Percentiles rank a stretch among this genome's conserved stretches.
Conservation (phyloP, 2,113 vertebrate species). For the Cinclus cinclus region DNA sequence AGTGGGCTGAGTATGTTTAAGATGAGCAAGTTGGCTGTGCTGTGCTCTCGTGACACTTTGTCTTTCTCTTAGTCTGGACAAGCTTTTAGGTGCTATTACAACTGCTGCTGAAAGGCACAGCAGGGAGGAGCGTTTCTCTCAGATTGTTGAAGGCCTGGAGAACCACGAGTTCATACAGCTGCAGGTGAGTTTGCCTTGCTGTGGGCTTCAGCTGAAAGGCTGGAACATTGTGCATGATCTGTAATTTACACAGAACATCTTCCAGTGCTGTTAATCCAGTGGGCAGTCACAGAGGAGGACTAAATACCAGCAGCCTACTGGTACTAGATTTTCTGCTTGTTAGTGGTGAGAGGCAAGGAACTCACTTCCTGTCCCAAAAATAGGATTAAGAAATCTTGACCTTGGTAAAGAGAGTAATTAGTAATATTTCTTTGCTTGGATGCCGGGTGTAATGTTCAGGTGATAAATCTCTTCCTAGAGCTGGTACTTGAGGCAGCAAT, state of each 20-base stretch:
- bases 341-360: not conserved
- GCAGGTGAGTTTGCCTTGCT: constrained; percentile 77
- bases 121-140: constrained; percentile 90
- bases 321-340: not conserved
- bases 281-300: not conserved
- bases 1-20: not conserved
- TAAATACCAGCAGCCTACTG: not conserved
- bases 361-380: not conserved
- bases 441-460: not conserved
- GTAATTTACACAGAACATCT: not conserved
- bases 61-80: constrained; percentile 85
- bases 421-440: not conserved
- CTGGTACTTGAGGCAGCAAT: not conserved
- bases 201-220: not conserved
- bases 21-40: not conserved
- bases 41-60: not conserved
- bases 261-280: not conserved
- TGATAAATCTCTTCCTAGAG: not conserved
- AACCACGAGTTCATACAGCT: constrained; percentile 94
- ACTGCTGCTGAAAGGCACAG: constrained; percentile 91
- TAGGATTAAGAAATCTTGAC: not conserved
- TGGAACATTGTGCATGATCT: not conserved
- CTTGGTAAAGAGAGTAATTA: not conserved
- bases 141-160: constrained; percentile 94
- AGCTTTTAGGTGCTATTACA: constrained; percentile 93